phyloP scores from a whole-genome alignment of 2,888 invertebrate species.

The Phaedon cochleariae region DNA sequence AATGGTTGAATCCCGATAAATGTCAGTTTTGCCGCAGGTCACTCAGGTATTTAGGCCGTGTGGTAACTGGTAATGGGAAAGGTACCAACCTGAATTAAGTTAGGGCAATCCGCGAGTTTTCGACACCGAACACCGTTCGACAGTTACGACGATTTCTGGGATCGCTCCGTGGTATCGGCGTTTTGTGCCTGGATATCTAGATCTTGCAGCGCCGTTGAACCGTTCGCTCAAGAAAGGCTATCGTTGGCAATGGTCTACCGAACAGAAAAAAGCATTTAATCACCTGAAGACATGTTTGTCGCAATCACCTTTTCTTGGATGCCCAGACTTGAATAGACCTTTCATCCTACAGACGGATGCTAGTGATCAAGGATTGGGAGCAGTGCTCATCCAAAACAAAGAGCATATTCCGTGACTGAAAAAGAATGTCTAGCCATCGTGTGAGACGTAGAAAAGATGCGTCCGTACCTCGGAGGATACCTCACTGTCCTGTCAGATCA shows the following conservation, averaged over 20 bases:
- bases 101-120: neutral
- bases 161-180: constrained; percentile 22
- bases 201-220: constrained; percentile 8
- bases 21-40: constrained; percentile 20
- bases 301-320: constrained; percentile 22
- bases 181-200: constrained; percentile 21
- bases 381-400: constrained; percentile 34
- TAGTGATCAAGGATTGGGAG: constrained; percentile 41
- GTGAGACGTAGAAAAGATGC: constrained; percentile 43
- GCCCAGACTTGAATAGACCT: constrained; percentile 33
- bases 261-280: constrained; percentile 10
- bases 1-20: constrained; percentile 24
- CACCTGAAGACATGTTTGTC: neutral
- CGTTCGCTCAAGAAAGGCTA: constrained; percentile 6
- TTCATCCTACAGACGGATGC: constrained; percentile 43
- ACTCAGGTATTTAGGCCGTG: constrained; percentile 23
- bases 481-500: constrained; percentile 46
- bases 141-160: constrained; percentile 20
- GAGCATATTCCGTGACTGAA: constrained; percentile 42
- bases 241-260: constrained; percentile 1
- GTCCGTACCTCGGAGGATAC: constrained; percentile 32
- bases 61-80: neutral
- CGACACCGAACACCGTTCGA: constrained; percentile 1
- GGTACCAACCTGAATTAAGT: constrained; percentile 4
- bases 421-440: constrained; percentile 46